Conservation (phyloP, 2,888 invertebrate species). For the Troides oblongomaculatus region DNA sequence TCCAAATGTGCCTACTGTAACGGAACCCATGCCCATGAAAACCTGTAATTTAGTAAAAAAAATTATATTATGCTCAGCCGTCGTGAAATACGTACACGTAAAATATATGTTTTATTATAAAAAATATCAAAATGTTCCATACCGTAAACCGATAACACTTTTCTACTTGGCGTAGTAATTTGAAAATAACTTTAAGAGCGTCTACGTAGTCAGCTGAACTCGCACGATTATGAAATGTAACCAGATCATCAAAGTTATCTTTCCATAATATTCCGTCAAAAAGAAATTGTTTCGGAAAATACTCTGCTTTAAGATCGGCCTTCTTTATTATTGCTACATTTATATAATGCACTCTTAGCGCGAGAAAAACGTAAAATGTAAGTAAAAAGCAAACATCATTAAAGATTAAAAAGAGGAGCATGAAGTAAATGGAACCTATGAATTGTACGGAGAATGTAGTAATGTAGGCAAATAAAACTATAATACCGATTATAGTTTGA, state of each 20-base stretch:
- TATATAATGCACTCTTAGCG: conserved; percentile 51
- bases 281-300: conserved; percentile 49
- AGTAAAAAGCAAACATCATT: conserved; percentile 47
- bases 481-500: conserved; percentile 35
- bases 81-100: no score
- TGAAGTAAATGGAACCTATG: conserved; percentile 41
- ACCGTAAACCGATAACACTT: conserved; percentile 48
- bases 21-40: conserved; percentile 37
- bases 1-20: conserved; percentile 48
- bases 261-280: conserved; percentile 54
- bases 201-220: conserved; percentile 41
- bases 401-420: conserved; percentile 46
- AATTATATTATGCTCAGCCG: no score
- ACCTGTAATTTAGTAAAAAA: conserved; percentile 39
- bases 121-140: conserved; percentile 35
- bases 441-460: conserved; percentile 36
- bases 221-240: conserved; percentile 46
- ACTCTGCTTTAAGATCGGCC: conserved; percentile 46
- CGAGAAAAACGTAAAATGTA: conserved; percentile 40
- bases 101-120: background rate
- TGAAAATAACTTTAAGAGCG: conserved; percentile 47
- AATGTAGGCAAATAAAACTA: conserved; percentile 31
- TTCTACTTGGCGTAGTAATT: conserved; percentile 42
- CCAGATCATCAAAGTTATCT: conserved; percentile 44
- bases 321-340: conserved; percentile 57